Base-by-base conservation (phyloP, 2,113 vertebrate species). In the Amphiprion ocellaris region DNA sequence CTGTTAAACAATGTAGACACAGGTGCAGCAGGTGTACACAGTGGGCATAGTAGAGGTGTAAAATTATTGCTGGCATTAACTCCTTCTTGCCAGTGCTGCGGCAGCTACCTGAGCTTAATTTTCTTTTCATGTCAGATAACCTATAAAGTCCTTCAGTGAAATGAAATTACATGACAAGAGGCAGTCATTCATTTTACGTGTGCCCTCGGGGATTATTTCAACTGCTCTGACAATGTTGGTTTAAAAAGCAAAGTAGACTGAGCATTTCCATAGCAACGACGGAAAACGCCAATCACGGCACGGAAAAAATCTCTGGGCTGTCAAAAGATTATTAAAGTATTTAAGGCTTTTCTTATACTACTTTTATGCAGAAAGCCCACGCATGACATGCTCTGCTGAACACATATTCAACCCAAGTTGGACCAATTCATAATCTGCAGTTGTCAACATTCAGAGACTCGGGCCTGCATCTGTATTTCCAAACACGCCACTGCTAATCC, bases 291-390 rank as follows among this genome's bases (percentile, higher is more conserved):
- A 79, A 73, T 71, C 62, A 69, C 26, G 19, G 49, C 28, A 66
- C 21, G 62, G 50, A 41, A 58, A 21, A 67, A 58, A 55, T 75
- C 24, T 75, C 30, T 64, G 60, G n/a, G 67, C 41, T 79, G 81
- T 87, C 70, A 61, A 77, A 83, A 80, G 56, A 78, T 79, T 73
- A 80, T 69, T 87, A 49, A 77, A 84, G 80, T 62, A 77, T 85
- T 83, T 69, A 77, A 77, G 55, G 66, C 54, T 58, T 77, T 76
- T 75, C 64, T 71, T 44, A n/a, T 47, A 46, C 68, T 56, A 53
- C 58, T 75, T 66, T 63, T 59, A 73, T 30, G 73, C 49, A 61
- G 39, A 30, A 60, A 77, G 19, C 21, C 37, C 49, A 39, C 76
- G 39, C 73, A 75, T 77, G 67, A 47, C 49, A 85, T 81, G 77